These are phyloP conservation scores for Sclerurus mexicanus DNA, from an alignment of 2,113 vertebrate species.

Conservation along the genomic window DNA sequence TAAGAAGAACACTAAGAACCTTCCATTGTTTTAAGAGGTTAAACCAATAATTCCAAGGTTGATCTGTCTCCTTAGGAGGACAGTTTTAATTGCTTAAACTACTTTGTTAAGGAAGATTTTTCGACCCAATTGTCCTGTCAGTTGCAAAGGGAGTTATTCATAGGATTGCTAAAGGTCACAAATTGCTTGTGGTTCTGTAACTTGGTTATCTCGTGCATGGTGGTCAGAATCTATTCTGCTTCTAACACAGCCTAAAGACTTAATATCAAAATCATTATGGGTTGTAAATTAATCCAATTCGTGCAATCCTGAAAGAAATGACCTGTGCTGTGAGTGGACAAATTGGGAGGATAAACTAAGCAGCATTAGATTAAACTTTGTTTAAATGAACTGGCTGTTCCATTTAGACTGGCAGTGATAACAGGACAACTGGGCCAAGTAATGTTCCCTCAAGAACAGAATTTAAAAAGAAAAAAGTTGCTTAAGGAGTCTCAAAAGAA, in stretches of 20 bases:
- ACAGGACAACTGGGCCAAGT: not conserved
- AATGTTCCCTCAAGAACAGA: not conserved
- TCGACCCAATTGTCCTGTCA: not conserved
- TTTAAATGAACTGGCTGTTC: not conserved
- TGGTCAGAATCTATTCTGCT: not conserved
- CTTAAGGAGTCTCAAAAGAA: not conserved
- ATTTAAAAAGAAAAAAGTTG: not conserved
- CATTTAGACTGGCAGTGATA: not conserved
- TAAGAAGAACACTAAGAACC: not conserved
- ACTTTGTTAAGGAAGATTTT: not conserved
- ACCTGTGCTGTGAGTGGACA: not conserved
- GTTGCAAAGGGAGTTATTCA: constrained; percentile 8
- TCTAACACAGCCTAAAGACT: not conserved
- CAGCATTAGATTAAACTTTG: not conserved
- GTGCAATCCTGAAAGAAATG: not conserved
- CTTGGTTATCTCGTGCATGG: not conserved
- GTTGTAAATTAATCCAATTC: not conserved
- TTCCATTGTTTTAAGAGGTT: not conserved
- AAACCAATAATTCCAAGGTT: constrained; percentile 26
- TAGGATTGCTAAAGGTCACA: constrained; percentile 22
- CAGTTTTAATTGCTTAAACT: constrained; percentile 29
- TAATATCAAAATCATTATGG: not conserved
- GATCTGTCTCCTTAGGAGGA: not conserved
- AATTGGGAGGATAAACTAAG: not conserved
- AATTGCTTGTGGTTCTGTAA: not conserved